Base-by-base conservation (phyloP, 2,888 invertebrate species). In the Dimorphilus gyrociliatus region DNA sequence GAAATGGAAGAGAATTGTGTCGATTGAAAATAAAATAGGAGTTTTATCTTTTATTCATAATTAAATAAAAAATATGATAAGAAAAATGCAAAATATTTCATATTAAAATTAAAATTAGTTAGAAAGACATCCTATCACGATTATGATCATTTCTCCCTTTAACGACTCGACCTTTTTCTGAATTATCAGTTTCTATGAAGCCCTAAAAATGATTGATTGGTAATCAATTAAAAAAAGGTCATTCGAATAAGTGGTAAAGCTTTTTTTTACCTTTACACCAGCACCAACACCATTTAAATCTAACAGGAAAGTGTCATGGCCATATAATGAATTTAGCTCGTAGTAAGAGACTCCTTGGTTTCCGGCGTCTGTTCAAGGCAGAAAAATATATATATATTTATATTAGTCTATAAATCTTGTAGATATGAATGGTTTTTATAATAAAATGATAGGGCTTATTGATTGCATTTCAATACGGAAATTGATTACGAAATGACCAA, bases 241-340 rank as follows among this genome's bases (percentile, higher is more conserved):
- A 26, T 17, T 18, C 13, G 19, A 25, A 10, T 12, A 12, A n/a
- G 21, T n/a, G 8, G 21, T 21, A 21, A 21, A 21, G 21, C 21
- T 21, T 21, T 21, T 21, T n/a, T 35, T 33, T 30, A 55, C 59
- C 49, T 60, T 60, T 4, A 60, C 44, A 15, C 51, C 60, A 16
- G 55, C 48, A 3, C 60, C 60, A 8, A 60, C 59, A 25, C 55
- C 53, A 43, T 56, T 58, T 32, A 60, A 40, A 42, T 60, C 57
- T 25, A 60, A 39, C 10, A 60, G 41, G 36, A 60, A 60, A 12
- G 60, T 60, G 40, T 60, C 60, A 40, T 60, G 60, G n/a, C 60
- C 60, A 40, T 52, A 60, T 16, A 57, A 29, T 14, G 59, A 58
- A 34, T 56, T 53, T 29, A 60, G 38, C 37, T 60, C 60, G 37